These are phyloP conservation scores for Beris morrisii DNA, from an alignment of 2,888 invertebrate species.

Conservation along the genomic window DNA sequence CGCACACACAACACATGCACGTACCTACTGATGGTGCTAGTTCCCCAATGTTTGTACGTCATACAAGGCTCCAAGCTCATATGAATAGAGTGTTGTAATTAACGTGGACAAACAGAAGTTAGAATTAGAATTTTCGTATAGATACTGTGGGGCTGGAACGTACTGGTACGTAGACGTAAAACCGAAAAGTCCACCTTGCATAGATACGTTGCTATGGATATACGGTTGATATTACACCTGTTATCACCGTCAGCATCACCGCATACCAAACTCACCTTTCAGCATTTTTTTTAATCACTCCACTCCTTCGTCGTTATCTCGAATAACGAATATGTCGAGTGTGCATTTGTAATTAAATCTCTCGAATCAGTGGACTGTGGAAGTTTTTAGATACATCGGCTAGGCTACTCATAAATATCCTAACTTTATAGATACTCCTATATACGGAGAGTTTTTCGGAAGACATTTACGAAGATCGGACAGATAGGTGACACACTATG, in stretches of 20 bases:
- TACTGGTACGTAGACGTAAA: background rate
- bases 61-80: background rate
- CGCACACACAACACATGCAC: background rate
- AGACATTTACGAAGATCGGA: background rate
- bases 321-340: conserved; percentile 1
- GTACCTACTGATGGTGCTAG: background rate
- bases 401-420: background rate
- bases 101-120: background rate
- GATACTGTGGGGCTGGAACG: background rate
- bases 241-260: background rate
- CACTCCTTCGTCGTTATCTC: background rate
- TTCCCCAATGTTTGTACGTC: background rate
- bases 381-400: background rate
- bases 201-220: too few species aligned
- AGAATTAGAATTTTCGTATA: conserved; percentile 1
- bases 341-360: conserved; percentile 11
- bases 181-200: background rate
- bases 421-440: background rate
- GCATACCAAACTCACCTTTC: background rate
- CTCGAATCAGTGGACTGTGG: conserved; percentile 12
- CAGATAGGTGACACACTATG: background rate
- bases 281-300: background rate
- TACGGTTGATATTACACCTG: background rate
- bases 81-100: background rate
- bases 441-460: background rate